Conservation (phyloP, 2,113 vertebrate genomes). For the Chrysemys picta region DNA sequence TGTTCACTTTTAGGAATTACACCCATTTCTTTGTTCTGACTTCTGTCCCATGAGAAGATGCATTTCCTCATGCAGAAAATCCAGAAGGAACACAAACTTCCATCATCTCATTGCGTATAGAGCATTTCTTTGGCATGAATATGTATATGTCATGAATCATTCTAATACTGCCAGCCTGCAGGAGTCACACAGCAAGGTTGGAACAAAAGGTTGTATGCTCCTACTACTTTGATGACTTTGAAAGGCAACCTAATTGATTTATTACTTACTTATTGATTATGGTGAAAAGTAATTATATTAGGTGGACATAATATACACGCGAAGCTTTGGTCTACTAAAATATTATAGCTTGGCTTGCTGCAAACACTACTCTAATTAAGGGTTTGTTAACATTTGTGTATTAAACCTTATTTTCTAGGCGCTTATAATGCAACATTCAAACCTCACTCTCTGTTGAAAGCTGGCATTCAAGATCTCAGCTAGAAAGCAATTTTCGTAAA, state of each 20-base stretch:
- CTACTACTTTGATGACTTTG: slow-evolving; percentile 41
- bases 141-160: slow-evolving; percentile 29
- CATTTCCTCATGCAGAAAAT: not conserved
- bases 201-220: slow-evolving; percentile 53
- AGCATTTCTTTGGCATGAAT: not conserved
- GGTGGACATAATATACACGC: slow-evolving; percentile 35
- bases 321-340: slow-evolving; percentile 34
- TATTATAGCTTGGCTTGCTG: slow-evolving; percentile 37
- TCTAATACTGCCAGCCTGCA: slow-evolving; percentile 10
- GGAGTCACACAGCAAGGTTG: slow-evolving; percentile 5
- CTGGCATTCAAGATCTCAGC: slow-evolving; percentile 33
- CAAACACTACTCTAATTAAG: slow-evolving; percentile 59
- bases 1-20: not conserved
- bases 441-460: slow-evolving; percentile 46
- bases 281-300: slow-evolving; percentile 44
- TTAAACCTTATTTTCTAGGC: slow-evolving; percentile 49
- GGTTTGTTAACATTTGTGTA: slow-evolving; percentile 47
- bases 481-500: slow-evolving; percentile 53
- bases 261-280: slow-evolving; percentile 55
- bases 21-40: not conserved
- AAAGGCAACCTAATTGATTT: slow-evolving; percentile 57
- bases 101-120: not conserved
- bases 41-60: not conserved
- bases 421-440: slow-evolving; percentile 56
- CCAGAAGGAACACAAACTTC: slow-evolving; percentile 1